Evolutionary conservation across 1,140 invertebrate genomes (phyloP), one percentile per base, ranked within the genome.

Genomic region (Harlomillsia oculata): DNA sequence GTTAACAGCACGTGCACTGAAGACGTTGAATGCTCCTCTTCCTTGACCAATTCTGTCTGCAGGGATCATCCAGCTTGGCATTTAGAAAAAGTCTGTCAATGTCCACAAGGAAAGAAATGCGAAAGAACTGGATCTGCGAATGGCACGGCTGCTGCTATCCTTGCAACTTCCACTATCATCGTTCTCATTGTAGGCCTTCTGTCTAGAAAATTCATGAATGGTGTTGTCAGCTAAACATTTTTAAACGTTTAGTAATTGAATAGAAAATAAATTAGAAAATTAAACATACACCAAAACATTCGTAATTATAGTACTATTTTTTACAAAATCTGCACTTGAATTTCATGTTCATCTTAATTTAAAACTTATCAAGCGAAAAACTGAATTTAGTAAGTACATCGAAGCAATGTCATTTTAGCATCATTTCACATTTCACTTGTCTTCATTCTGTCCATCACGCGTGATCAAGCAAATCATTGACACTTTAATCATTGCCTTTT

Each of bases 61-160:
- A 11, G 16, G n/a, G 29, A 48, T 13, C 54, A 56, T 25, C 32
- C 37, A 8, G 34, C 43, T 9, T 49, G 32, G 16, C 28, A 13
- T 1, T 6, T 13, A 36, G 45, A 50, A 20, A 48, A 23, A 2
- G 36, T 56, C 5, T 56, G 54, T 45, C 28, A 40, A 23, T 56
- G 54, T 49, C 45, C 54, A 20, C 0, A 23, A 1, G 54, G 45
- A n/a, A 29, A 40, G 21, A 50, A n/a, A 9, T 56, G 54, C 18
- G 18, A 39, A 29, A 28, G 21, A 23, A 36, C 29, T 23, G 26
- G 51, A 16, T n/a, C 36, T 14, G 30, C 39, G 28, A 40, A 30
- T 14, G 36, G 30, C 21, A 32, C 34, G 4, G 16, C 14, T 21
- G 11, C 45, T 9, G 16, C 13, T 1, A 30, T 13, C 18, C 9